Conservation (phyloP, 2,797 vertebrate genomes). For the Myioborus miniatus region DNA sequence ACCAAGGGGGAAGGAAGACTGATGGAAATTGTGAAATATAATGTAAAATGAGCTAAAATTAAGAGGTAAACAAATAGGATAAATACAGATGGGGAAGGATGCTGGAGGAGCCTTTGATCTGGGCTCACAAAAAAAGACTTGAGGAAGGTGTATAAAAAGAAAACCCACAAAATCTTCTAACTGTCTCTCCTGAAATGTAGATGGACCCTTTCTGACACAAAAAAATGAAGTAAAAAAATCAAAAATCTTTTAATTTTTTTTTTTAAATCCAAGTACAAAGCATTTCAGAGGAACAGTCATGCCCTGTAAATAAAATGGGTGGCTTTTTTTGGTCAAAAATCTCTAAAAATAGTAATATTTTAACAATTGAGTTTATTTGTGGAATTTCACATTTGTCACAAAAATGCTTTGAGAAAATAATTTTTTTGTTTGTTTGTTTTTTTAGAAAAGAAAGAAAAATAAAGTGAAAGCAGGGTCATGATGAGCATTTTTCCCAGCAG, state of each 20-base stretch:
- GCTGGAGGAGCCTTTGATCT: not conserved
- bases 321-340: not conserved
- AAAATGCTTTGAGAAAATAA: not conserved
- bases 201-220: rapidly evolving
- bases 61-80: rapidly evolving
- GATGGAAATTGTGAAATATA: not conserved
- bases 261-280: not conserved
- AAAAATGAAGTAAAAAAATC: not conserved
- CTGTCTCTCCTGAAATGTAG: rapidly evolving
- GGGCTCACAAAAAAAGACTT: not conserved
- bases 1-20: rapidly evolving
- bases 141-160: not conserved
- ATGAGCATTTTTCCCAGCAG: not conserved
- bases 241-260: rapidly evolving
- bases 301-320: not conserved
- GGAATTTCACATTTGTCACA: not conserved
- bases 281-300: not conserved
- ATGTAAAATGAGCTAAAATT: not conserved
- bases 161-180: rapidly evolving
- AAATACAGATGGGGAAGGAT: not conserved
- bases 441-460: rapidly evolving
- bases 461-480: rapidly evolving
- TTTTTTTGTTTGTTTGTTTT: not conserved
- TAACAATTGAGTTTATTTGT: not conserved
- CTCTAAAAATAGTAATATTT: not conserved